A percentile compares a stretch with the other conserved stretches of the same genome.
Evolutionary conservation across 2,888 invertebrate genomes (phyloP).

Genomic region (Serrognathus titanus): DNA sequence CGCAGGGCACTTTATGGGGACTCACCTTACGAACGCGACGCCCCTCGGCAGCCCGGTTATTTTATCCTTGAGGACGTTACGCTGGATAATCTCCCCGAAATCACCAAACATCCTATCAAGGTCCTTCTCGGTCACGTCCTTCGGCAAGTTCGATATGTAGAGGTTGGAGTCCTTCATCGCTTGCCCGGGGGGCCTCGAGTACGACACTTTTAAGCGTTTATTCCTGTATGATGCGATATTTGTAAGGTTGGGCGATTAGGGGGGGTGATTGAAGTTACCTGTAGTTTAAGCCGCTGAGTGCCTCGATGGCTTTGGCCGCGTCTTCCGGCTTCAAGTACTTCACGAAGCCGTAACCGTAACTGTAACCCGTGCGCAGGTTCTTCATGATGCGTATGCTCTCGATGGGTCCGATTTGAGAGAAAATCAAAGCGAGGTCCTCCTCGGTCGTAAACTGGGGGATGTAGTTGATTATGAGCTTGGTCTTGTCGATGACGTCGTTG

Average conservation of each 20-base stretch:
- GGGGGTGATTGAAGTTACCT: conserved; percentile 9
- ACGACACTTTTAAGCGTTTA: conserved; percentile 91
- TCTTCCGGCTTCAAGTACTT: conserved; percentile 84
- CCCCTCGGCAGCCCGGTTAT: conserved; percentile 83
- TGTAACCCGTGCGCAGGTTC: conserved; percentile 86
- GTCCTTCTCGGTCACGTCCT: conserved; percentile 78
- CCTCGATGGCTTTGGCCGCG: conserved; percentile 80
- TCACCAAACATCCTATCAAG: conserved; percentile 81
- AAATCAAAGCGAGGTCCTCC: conserved; percentile 84
- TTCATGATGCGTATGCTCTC: conserved; percentile 91
- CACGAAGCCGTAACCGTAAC: conserved; percentile 94
- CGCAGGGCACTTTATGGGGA: not conserved
- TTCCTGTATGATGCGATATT: conserved; percentile 59
- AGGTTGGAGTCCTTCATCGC: conserved; percentile 92
- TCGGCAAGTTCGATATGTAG: conserved; percentile 89
- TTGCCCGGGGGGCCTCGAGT: conserved; percentile 86
- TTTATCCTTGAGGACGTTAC: conserved; percentile 86
- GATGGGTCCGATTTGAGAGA: conserved; percentile 82
- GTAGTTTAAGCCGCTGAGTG: conserved; percentile 68
- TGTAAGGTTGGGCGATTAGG: not conserved
- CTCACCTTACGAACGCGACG: conserved; percentile 87
- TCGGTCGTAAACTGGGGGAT: conserved; percentile 92
- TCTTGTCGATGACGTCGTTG: conserved; percentile 45
- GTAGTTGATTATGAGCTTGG: conserved; percentile 93
- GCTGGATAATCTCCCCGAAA: conserved; percentile 89